Base-by-base conservation (phyloP, 2,888 invertebrate species). In the Erebia aethiops region DNA sequence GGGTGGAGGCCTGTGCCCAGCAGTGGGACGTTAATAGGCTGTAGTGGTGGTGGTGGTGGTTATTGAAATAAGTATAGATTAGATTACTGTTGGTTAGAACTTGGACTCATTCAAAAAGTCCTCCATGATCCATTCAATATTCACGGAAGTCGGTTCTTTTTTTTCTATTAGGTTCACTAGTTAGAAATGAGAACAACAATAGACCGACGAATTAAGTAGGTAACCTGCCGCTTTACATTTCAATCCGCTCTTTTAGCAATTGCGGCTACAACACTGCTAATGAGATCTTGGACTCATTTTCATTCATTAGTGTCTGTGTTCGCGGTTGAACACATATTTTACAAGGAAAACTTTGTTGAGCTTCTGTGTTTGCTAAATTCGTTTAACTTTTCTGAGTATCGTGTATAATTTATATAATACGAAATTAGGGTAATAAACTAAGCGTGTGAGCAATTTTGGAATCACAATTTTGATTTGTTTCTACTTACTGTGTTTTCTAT, bases 361-460 rank as follows among this genome's bases (percentile, higher is more conserved):
- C 26, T 4, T 26, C 63, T 16, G 51, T 63, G 51, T 63, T 63
- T 54, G 63, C 51, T 51, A 26, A 49, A 63, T 49, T 51, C 63
- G 35, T 63, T 63, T 26, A 52, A 63, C 63, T 51, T 63, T 63
- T 51, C 63, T n/a, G 35, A 52, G n/a, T n/a, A 51, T n/a, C 63
- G 51, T 10, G 11, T 51, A 51, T 51, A 63, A 63, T 63, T 51
- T 63, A 63, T 63, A 26, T 49, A 26, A 49, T 35, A 51, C 51
- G 35, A 63, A 63, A 35, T 51, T n/a, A 13, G 51, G 35, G 51
- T 26, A 16, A 35, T 51, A 8, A 52, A 63, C 10, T 63, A 35
- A 1, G 62, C 26, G 14, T 51, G n/a, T 63, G n/a, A 2, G 14
- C 14, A 41, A n/a, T 35, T 16, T 16, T 35, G 41, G 16, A 4